A percentile compares a stretch with the other conserved stretches of the same genome.
phyloP scores from a whole-genome alignment of 2,888 invertebrate genomes.

The Aphrophora alni region DNA sequence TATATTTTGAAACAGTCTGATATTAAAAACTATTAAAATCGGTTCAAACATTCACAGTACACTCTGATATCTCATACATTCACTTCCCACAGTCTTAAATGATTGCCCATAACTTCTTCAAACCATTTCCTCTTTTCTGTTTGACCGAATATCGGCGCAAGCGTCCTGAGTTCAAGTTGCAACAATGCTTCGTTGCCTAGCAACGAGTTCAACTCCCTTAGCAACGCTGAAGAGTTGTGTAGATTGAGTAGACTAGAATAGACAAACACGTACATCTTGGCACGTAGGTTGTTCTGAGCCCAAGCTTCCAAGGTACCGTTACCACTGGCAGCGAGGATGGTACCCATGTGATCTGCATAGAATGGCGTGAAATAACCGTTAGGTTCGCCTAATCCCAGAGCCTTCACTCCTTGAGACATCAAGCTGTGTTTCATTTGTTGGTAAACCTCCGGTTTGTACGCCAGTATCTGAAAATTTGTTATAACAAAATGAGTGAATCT shows the following conservation, averaged over 20 bases:
- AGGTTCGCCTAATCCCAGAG: conserved; percentile 72
- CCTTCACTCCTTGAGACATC: conserved; percentile 73
- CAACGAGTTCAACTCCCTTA: conserved; percentile 72
- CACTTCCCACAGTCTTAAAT: conserved; percentile 86
- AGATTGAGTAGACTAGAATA: conserved; percentile 80
- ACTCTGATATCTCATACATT: too few relatives aligned
- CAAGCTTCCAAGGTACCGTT: conserved; percentile 78
- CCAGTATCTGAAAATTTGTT: conserved; percentile 67
- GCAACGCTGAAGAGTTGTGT: conserved; percentile 69
- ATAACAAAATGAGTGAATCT: too few relatives aligned
- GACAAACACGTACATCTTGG: conserved; percentile 78
- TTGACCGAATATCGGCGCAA: conserved; percentile 79
- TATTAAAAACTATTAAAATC: too few relatives aligned
- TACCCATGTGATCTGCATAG: conserved; percentile 80
- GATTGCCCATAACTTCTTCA: conserved; percentile 86
- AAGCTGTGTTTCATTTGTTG: conserved; percentile 79
- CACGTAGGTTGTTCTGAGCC: conserved; percentile 72
- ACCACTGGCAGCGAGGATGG: conserved; percentile 70
- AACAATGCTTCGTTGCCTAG: conserved; percentile 83
- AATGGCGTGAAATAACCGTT: conserved; percentile 83
- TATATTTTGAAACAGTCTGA: too few relatives aligned
- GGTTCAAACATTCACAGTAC: too few relatives aligned
- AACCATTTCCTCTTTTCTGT: conserved; percentile 79
- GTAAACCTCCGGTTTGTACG: conserved; percentile 80
- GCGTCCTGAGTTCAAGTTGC: conserved; percentile 78